These are phyloP conservation scores for Rhinogobius similis DNA, from an alignment of 2,113 vertebrate genomes.

Conservation along the genomic window DNA sequence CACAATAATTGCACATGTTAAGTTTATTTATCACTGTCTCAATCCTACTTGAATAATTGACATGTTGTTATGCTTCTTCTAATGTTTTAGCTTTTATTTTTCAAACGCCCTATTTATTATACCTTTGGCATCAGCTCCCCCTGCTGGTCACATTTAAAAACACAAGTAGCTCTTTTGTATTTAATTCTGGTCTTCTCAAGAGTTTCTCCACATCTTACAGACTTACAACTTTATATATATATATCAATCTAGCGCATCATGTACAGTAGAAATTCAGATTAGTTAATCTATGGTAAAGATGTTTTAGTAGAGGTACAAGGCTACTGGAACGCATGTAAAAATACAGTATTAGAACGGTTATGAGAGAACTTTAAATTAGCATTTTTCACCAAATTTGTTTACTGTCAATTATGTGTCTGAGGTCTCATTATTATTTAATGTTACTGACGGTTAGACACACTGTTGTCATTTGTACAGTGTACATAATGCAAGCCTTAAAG, in stretches of 20 bases:
- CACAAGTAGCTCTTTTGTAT: neutral
- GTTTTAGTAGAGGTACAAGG: neutral
- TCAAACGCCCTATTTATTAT: conserved; percentile 26
- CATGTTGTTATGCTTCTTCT: neutral
- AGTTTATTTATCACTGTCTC: neutral
- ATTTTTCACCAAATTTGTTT: too few relatives aligned
- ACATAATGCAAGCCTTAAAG: neutral
- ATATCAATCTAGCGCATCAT: neutral
- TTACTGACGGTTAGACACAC: too few relatives aligned
- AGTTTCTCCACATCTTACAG: neutral
- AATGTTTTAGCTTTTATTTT: neutral
- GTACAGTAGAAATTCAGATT: neutral
- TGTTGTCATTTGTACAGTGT: neutral
- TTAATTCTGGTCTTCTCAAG: neutral
- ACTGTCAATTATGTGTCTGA: too few relatives aligned
- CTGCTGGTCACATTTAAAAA: conserved; percentile 56
- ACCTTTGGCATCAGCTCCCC: conserved; percentile 59
- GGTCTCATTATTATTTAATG: too few relatives aligned
- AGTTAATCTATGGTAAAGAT: too few relatives aligned
- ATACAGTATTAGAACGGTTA: too few relatives aligned
- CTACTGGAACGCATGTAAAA: too few relatives aligned
- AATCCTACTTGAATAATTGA: neutral
- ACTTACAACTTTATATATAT: neutral
- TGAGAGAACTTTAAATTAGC: too few relatives aligned
- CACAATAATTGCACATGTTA: neutral